phyloP scores from a whole-genome alignment of 2,797 vertebrate species.

The Petrocephalus sullivani region DNA sequence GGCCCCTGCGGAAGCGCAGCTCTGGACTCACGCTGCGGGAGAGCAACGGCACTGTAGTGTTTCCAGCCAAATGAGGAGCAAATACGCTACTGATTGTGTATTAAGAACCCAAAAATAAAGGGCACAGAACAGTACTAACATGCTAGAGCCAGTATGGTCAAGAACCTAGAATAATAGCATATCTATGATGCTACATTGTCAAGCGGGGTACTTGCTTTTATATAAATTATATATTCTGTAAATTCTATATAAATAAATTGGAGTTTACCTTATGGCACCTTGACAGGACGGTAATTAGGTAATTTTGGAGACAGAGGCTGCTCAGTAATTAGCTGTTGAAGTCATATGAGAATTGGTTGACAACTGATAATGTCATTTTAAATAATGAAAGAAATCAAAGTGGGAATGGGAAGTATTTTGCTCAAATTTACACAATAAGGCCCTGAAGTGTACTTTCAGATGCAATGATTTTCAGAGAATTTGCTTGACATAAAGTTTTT shows the following conservation, averaged over 20 bases:
- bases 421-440: neutral
- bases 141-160: neutral
- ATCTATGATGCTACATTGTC: neutral
- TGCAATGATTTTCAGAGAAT: neutral
- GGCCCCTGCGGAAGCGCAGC: conserved; percentile 9
- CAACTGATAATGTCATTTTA: neutral
- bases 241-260: neutral
- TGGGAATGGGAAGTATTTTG: neutral
- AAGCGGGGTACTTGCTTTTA: neutral
- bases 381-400: neutral
- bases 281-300: neutral
- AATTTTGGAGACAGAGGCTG: neutral
- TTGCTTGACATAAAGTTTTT: neutral
- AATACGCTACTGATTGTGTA: neutral
- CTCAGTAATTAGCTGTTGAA: neutral
- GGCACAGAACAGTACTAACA: neutral
- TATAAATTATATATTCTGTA: too few relatives aligned
- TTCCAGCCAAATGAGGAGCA: neutral
- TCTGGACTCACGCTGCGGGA: neutral
- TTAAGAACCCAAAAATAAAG: neutral
- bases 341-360: neutral
- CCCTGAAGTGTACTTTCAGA: neutral
- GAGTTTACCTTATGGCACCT: neutral
- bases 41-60: neutral
- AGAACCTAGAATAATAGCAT: neutral